phyloP scores from a whole-genome alignment of 2,888 invertebrate genomes.

The Cotesia congregata region DNA sequence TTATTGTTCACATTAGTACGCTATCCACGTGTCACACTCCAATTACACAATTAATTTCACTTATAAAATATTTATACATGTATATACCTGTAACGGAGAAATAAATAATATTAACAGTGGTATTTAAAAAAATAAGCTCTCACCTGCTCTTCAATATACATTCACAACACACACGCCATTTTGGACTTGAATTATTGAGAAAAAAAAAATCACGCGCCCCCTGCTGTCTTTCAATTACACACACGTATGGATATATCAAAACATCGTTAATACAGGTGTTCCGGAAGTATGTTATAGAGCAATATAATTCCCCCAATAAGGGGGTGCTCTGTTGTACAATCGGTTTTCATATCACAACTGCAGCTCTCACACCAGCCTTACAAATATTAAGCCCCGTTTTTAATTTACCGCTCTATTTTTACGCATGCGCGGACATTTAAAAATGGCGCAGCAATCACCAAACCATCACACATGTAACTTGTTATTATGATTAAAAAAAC shows the following conservation, averaged over 20 bases:
- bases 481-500: neutral
- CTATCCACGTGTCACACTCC: conserved; percentile 31
- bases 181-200: conserved; percentile 59
- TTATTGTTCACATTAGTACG: conserved; percentile 15
- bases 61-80: neutral
- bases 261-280: conserved; percentile 42
- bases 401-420: neutral
- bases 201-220: conserved; percentile 50
- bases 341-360: conserved; percentile 34
- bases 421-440: conserved; percentile 27
- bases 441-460: conserved; percentile 10
- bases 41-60: conserved; percentile 24
- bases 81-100: neutral
- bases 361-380: neutral
- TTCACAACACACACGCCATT: conserved; percentile 62
- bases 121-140: conserved; percentile 47
- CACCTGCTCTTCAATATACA: conserved; percentile 56
- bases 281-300: conserved; percentile 41
- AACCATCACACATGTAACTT: neutral
- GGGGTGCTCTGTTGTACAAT: conserved; percentile 26
- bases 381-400: conserved; percentile 24
- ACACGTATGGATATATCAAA: conserved; percentile 36
- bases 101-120: conserved; percentile 28
- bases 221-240: conserved; percentile 40
- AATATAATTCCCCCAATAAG: conserved; percentile 16